Base-by-base conservation (phyloP, 2,113 vertebrate species). In the Gobio gobio region DNA sequence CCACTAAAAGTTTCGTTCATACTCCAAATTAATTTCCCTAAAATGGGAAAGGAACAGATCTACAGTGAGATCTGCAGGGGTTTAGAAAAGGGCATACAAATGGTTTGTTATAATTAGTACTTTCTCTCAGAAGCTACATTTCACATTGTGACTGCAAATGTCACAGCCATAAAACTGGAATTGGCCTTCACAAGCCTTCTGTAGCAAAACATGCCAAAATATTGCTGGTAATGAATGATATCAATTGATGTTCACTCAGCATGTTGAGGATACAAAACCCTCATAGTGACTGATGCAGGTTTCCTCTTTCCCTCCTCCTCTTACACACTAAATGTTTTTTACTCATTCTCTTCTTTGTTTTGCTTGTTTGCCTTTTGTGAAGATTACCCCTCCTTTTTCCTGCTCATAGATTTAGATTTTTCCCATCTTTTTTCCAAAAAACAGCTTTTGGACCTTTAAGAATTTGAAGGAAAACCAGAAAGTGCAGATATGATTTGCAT, bases 211-310 rank as follows among this genome's bases (percentile, higher is more conserved):
- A 59, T 47, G 16, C 10, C 56, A 45, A 83, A 84, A 76, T 66
- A 59, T 75, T 75, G 72, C 78, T 49, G 78, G 68, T 81, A 33
- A 78, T 66, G 82, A 84, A 80, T 84, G n/a, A 68, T 26, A 66
- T n/a, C 33, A 75, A 54, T 47, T 47, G 33, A 70, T 70, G 40
- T 24, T 24, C 22, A 5, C 5, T 73, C 43, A 47, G 16, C 22
- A 73, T 73, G 70, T 24, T 47, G 40, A 72, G 20, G 40, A 72
- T n/a, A n/a, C 68, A 77, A 56, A 54, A 36, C 75, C 29, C 18
- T n/a, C 5, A 40, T 24, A 77, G 59, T 70, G 10, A 75, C 47
- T 24, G 43, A 56, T 12, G 8, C n/a, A 20, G 22, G 70, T 58
- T 84, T 24, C n/a, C 45, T 33, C 10, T 26, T 76, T n/a, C 12